These are phyloP conservation scores for Corvus moneduloides DNA, from an alignment of 2,113 vertebrate species.

Conservation along the genomic window DNA sequence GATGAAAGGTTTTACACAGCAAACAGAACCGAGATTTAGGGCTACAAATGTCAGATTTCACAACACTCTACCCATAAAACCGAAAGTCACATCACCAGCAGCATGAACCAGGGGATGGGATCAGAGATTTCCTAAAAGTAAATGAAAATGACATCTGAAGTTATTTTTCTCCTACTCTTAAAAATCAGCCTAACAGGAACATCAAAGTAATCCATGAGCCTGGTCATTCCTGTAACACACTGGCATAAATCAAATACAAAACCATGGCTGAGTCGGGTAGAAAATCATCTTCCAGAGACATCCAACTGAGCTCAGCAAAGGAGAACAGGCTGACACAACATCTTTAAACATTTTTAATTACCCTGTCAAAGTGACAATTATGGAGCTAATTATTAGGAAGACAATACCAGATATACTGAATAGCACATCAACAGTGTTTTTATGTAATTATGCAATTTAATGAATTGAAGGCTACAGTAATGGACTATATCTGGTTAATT, in stretches of 20 bases:
- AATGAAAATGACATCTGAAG: background rate
- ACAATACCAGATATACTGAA: constrained; percentile 78
- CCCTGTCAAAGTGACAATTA: constrained; percentile 84
- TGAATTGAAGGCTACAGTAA: constrained; percentile 81
- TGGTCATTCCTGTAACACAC: background rate
- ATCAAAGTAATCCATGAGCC: constrained; percentile 42
- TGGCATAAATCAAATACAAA: constrained; percentile 35
- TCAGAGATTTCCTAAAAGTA: background rate
- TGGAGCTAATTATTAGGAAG: constrained; percentile 79
- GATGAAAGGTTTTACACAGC: constrained; percentile 63
- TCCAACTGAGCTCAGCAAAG: constrained; percentile 37
- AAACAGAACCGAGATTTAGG: constrained; percentile 56
- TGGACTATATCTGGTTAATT: constrained; percentile 80
- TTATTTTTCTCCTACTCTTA: constrained; percentile 12
- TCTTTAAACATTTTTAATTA: constrained; percentile 84
- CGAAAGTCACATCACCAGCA: background rate
- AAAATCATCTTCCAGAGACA: constrained; percentile 34
- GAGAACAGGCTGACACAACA: constrained; percentile 67
- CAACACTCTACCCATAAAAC: background rate
- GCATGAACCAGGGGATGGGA: background rate
- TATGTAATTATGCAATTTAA: constrained; percentile 82
- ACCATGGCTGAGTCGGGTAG: background rate
- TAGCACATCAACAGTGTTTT: constrained; percentile 70
- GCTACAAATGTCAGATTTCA: constrained; percentile 26
- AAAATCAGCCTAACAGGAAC: background rate